phyloP scores from a whole-genome alignment of 2,888 invertebrate species.

The Hesperia comma region DNA sequence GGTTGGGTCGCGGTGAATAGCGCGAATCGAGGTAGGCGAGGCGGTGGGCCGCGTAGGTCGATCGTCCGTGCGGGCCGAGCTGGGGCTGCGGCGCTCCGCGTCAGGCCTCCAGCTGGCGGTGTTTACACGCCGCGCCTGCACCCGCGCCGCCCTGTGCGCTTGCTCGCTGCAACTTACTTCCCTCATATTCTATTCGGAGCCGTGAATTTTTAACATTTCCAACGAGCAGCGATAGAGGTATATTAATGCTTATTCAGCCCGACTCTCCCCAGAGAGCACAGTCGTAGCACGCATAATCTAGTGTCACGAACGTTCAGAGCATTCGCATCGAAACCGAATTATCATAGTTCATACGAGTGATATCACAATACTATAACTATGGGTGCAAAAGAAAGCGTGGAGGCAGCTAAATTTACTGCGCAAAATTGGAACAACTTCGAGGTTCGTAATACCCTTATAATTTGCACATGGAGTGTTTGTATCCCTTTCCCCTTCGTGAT shows the following conservation, averaged over 20 bases:
- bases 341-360: constrained; percentile 79
- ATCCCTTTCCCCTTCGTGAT: constrained; percentile 74
- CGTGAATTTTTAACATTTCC: constrained; percentile 79
- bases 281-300: constrained; percentile 73
- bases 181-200: constrained; percentile 78
- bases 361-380: constrained; percentile 83
- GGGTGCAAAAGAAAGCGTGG: constrained; percentile 93
- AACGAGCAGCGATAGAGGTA: constrained; percentile 77
- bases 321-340: constrained; percentile 77
- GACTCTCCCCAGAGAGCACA: constrained; percentile 70
- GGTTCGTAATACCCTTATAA: constrained; percentile 86
- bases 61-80: constrained; percentile 48
- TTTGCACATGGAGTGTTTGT: constrained; percentile 83
- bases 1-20: constrained; percentile 45
- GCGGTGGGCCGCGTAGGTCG: constrained; percentile 43
- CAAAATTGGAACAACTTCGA: constrained; percentile 92
- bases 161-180: constrained; percentile 71
- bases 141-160: constrained; percentile 58
- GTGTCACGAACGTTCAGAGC: constrained; percentile 77
- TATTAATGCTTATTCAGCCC: constrained; percentile 74
- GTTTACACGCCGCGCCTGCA: constrained; percentile 77
- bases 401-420: constrained; percentile 91
- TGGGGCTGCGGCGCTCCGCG: constrained; percentile 49
- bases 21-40: constrained; percentile 49
- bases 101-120: constrained; percentile 70